Base-by-base conservation (phyloP, 2,113 vertebrate species). In the Corapipo altera region DNA sequence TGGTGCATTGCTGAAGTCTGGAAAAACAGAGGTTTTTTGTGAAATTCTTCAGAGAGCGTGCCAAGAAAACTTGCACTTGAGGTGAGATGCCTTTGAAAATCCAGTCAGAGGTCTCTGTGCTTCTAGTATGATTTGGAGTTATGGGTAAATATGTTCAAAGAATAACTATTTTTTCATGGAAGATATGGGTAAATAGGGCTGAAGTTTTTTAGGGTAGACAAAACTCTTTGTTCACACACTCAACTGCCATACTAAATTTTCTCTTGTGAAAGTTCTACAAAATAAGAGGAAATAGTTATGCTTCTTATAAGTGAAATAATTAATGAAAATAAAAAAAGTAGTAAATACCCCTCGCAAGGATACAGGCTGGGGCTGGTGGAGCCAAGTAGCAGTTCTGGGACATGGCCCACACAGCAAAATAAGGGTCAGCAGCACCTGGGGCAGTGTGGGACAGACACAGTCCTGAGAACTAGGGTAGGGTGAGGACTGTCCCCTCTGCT, bases 281-380 rank as follows among this genome's bases (percentile, higher is more conserved):
- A 75, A 23, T 61, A 24, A 85, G 22, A 46, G 22, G 33, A 66
- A 74, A 39, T 11, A n/a, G 15, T 64, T 82, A 15, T 12, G 5
- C 23, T 44, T 66, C 12, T n/a, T 87, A 22, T 8, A 79, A 64
- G 37, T 52, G 1, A 69, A 52, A 85, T 46, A 11, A 46, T 21
- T 51, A 22, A 44, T 76, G 37, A 10, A 67, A 57, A 51, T 26
- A 41, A 26, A 2, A 6, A 9, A 3, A 21, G 8, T 35, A 3
- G 6, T 55, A 54, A 78, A 49, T 77, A 62, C 8, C 2, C 8
- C 4, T 70, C 0, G 0, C 58, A 30, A 4, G 3, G 1, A 11
- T 65, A 23, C 9, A 51, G 16, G 2, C 64, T 64, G 64, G 10
- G 49, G 20, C 28, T 65, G 35, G 4, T 43, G 23, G 15, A 39